phyloP scores from a whole-genome alignment of 2,113 vertebrate genomes.

The Cariama cristata region DNA sequence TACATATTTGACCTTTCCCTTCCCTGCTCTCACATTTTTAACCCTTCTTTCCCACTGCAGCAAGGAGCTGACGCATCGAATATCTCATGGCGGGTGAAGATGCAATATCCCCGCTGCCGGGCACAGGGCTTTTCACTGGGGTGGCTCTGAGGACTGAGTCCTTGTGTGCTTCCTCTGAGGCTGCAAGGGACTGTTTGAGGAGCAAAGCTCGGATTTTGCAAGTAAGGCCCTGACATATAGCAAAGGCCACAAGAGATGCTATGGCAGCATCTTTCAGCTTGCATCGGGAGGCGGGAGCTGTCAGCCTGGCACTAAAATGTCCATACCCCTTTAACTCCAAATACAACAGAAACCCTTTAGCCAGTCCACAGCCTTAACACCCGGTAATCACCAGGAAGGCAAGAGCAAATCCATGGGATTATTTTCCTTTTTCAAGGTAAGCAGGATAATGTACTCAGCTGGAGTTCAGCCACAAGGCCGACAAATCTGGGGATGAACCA shows the following conservation, averaged over 20 bases:
- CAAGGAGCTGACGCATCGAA: not conserved
- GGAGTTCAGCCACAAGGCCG: not conserved
- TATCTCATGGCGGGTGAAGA: accelerated
- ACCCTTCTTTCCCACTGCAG: not conserved
- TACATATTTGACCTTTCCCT: conserved; percentile 54
- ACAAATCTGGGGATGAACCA: not conserved
- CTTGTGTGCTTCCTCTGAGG: not conserved
- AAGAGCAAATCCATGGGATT: conserved; percentile 28
- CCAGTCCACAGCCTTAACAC: not conserved
- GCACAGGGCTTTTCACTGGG: not conserved
- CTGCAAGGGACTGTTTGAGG: not conserved
- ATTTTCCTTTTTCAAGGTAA: conserved; percentile 35
- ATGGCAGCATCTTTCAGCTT: not conserved
- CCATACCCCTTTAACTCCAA: not conserved
- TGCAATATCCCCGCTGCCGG: not conserved
- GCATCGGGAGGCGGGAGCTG: not conserved
- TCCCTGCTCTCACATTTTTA: conserved; percentile 29
- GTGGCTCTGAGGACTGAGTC: not conserved
- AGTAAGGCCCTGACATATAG: not conserved
- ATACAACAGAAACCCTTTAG: not conserved
- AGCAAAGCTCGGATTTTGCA: not conserved
- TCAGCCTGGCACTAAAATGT: not conserved
- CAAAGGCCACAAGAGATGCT: not conserved
- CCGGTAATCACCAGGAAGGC: not conserved
- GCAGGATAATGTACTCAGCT: not conserved